A percentile compares a stretch with the other conserved stretches of the same genome.
phyloP scores from a whole-genome alignment of 2,113 vertebrate species.

The Triplophysa rosa region DNA sequence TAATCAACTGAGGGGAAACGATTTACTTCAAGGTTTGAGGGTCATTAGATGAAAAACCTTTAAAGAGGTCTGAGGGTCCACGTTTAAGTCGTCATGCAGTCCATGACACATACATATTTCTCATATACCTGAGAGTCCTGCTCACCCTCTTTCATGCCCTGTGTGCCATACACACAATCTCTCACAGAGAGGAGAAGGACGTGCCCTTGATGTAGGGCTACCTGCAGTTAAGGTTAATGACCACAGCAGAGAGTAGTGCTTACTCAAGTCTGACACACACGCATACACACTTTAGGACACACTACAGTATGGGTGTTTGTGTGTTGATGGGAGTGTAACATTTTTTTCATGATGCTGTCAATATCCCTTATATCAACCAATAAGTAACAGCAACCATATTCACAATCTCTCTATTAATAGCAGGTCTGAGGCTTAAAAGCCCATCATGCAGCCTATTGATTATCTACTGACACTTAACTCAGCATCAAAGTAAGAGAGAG shows the following conservation, averaged over 20 bases:
- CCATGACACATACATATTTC: background rate
- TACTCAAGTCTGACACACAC: slow-evolving; percentile 27
- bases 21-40: background rate
- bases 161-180: slow-evolving; percentile 2
- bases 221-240: slow-evolving; percentile 43
- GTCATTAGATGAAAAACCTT: background rate
- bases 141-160: background rate
- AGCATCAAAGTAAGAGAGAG: slow-evolving; percentile 48
- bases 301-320: background rate
- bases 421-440: slow-evolving; percentile 48
- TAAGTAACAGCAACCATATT: slow-evolving; percentile 5
- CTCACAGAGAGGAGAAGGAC: slow-evolving; percentile 1
- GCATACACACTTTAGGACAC: slow-evolving; percentile 17
- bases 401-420: slow-evolving; percentile 47
- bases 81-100: background rate
- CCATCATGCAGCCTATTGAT: slow-evolving; percentile 65
- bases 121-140: background rate
- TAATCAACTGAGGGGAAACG: background rate
- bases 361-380: slow-evolving; percentile 20
- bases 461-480: slow-evolving; percentile 60
- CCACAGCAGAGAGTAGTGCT: slow-evolving; percentile 16
- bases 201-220: slow-evolving; percentile 25
- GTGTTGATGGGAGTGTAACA: background rate
- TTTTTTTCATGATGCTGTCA: background rate
- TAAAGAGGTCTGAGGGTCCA: background rate